Percentiles rank a stretch among this genome's conserved stretches.
Conservation (phyloP, 2,797 vertebrate species). For the Rhynchotus rufescens region DNA sequence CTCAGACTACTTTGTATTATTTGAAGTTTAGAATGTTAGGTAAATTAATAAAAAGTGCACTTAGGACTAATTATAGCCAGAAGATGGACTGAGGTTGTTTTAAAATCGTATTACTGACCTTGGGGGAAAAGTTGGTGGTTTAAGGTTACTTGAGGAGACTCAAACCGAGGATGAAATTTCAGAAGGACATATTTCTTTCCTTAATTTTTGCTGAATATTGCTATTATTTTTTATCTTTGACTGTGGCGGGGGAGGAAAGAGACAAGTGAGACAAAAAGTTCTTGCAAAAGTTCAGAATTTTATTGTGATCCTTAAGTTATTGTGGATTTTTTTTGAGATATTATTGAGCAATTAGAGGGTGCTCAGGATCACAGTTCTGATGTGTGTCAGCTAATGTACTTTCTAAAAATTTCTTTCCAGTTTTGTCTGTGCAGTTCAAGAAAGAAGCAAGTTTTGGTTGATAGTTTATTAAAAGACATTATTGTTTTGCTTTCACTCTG, state of each 20-base stretch:
- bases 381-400: background rate
- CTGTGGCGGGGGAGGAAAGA: background rate
- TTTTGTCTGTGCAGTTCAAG: background rate
- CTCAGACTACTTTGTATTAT: no score
- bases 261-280: background rate
- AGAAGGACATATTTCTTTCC: background rate
- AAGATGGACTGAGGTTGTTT: background rate
- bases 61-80: background rate
- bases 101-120: background rate
- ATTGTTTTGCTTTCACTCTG: background rate
- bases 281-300: background rate
- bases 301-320: background rate
- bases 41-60: background rate
- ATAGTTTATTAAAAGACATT: background rate
- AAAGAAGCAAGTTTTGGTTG: background rate
- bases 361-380: background rate
- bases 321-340: background rate
- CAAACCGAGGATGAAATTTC: background rate
- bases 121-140: background rate
- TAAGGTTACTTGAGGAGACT: background rate
- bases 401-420: background rate
- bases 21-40: background rate
- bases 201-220: background rate
- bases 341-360: background rate
- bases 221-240: background rate